Base-by-base conservation (phyloP, 2,113 vertebrate genomes). In the Chloropsis cyanopogon region DNA sequence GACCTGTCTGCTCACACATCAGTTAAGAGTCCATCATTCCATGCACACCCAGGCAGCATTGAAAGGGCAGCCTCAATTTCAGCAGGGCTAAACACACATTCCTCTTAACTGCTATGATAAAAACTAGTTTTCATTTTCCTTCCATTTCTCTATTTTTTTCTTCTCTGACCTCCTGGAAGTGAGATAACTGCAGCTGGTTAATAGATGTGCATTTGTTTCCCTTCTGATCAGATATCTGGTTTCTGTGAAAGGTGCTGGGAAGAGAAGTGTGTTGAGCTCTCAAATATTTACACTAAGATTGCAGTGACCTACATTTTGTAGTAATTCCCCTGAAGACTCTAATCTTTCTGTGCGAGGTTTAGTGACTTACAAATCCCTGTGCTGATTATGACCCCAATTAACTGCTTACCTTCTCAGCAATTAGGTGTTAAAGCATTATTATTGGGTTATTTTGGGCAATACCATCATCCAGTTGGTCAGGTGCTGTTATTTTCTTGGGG, bases 271-370 rank as follows among this genome's bases (percentile, higher is more conserved):
- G 3, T 60, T 39, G 63, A 28, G 70, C 52, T 94, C 70, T 83
- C 75, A 82, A 7, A 78, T 89, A 91, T 90, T 92, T 88, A 88
- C 92, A 44, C 57, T 68, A 70, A 90, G 90, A 87, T 83, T 73
- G 80, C 76, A 77, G 64, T 95, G 93, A 96, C 96, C 93, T 95
- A 96, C 95, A 96, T 95, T 93, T 88, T 35, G 47, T 19, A 68
- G 88, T 73, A 83, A 95, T 90, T 95, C 92, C 89, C 76, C 72
- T 86, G 88, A 87, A 90, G 90, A 68, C 41, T 83, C 66, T 70
- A 92, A 95, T 82, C 87, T 79, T 90, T 83, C 64, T 90, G 56
- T 35, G n/a, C 5, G 0, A 92, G 82, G 60, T 94, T 96, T 91
- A 90, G 90, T 78, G 82, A 68, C 92, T 93, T 93, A 81, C 66